phyloP scores from a whole-genome alignment of 2,113 vertebrate genomes.

The Oncorhynchus tshawytscha region DNA sequence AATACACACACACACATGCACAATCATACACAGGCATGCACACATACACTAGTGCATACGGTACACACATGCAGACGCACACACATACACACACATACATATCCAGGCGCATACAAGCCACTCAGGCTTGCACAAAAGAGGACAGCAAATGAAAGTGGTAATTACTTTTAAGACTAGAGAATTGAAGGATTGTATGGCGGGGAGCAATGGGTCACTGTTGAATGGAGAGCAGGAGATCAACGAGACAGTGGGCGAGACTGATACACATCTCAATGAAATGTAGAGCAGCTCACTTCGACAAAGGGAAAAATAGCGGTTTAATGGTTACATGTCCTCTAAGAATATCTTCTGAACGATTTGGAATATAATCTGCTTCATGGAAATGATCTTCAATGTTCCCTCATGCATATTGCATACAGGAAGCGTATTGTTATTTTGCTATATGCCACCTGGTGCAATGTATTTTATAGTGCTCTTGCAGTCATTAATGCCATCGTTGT shows the following conservation, averaged over 20 bases:
- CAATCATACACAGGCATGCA: background rate
- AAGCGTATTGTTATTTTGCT: too few species aligned
- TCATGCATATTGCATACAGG: slow-evolving; percentile 48
- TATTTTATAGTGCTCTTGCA: too few species aligned
- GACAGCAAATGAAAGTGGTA: slow-evolving; percentile 77
- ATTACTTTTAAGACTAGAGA: slow-evolving; percentile 75
- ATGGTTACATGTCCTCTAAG: slow-evolving; percentile 67
- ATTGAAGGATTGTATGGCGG: slow-evolving; percentile 73
- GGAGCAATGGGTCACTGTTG: slow-evolving; percentile 71
- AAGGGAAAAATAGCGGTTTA: slow-evolving; percentile 67
- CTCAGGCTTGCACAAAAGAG: slow-evolving; percentile 69
- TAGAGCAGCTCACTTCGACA: slow-evolving; percentile 66
- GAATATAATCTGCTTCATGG: too few species aligned
- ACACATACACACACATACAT: slow-evolving; percentile 26
- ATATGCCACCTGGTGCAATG: too few species aligned
- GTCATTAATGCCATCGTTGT: too few species aligned
- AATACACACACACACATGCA: slow-evolving; percentile 41
- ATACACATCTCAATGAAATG: slow-evolving; percentile 76
- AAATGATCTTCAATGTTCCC: slow-evolving; percentile 54
- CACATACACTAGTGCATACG: slow-evolving; percentile 16
- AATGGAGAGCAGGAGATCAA: slow-evolving; percentile 65
- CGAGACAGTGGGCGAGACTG: slow-evolving; percentile 67
- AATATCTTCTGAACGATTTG: slow-evolving; percentile 67
- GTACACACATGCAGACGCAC: slow-evolving; percentile 6
- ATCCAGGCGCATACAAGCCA: slow-evolving; percentile 54